Percentiles rank a stretch among this genome's conserved stretches.
Conservation (phyloP, 2,113 vertebrate species). For the Carassius carassius region DNA sequence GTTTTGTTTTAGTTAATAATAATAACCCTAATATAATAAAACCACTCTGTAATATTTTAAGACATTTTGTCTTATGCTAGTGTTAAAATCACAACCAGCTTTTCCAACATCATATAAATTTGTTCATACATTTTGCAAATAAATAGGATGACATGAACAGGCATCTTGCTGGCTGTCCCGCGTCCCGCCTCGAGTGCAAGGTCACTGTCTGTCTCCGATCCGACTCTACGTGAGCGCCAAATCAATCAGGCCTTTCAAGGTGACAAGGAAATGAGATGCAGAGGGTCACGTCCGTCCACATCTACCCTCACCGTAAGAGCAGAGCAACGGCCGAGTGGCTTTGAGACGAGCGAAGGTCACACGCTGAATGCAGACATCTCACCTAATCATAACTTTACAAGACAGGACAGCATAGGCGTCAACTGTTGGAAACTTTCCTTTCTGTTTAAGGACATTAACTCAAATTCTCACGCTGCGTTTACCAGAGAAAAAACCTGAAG, state of each 20-base stretch:
- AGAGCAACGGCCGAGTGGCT: background rate
- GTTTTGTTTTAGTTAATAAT: too few relatives aligned
- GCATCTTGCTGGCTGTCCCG: slow-evolving; percentile 39
- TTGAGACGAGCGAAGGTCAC: slow-evolving; percentile 69
- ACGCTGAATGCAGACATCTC: slow-evolving; percentile 62
- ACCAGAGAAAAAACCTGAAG: background rate
- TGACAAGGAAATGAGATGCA: slow-evolving; percentile 44
- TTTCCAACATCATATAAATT: slow-evolving; percentile 56
- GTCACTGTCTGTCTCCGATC: slow-evolving; percentile 52
- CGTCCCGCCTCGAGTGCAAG: slow-evolving; percentile 54
- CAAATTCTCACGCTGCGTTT: too few relatives aligned
- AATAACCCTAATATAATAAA: background rate
- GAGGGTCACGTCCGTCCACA: slow-evolving; percentile 41
- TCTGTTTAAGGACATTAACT: too few relatives aligned
- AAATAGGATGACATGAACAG: slow-evolving; percentile 43
- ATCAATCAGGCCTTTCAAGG: slow-evolving; percentile 60
- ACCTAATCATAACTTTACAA: slow-evolving; percentile 74
- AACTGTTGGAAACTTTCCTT: background rate
- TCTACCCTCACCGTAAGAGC: background rate
- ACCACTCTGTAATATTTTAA: too few relatives aligned
- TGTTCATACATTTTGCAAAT: slow-evolving; percentile 48
- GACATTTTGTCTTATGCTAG: too few relatives aligned
- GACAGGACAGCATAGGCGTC: background rate
- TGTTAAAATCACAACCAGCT: background rate
- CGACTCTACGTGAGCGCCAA: slow-evolving; percentile 55